Percentiles rank a stretch among this genome's conserved stretches.
Conservation (phyloP, 2,888 invertebrate genomes). For the Amphimallon solstitiale region DNA sequence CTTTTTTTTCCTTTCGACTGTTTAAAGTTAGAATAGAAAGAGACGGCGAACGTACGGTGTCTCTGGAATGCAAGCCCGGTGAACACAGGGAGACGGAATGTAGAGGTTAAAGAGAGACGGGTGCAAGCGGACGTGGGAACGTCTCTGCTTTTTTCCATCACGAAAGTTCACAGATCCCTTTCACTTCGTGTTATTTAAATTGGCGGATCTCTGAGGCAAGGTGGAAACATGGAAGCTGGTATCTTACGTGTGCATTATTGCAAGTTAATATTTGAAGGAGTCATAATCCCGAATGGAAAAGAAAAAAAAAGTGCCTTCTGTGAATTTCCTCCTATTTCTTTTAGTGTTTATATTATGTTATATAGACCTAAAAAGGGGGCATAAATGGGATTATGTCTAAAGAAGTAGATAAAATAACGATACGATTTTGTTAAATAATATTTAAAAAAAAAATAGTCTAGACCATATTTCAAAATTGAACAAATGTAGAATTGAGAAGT, state of each 20-base stretch:
- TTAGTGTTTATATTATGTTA: too few species aligned
- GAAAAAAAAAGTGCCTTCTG: too few species aligned
- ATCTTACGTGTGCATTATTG: constrained; percentile 27
- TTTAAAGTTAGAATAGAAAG: constrained; percentile 11
- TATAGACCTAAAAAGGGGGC: too few species aligned
- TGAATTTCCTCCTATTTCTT: too few species aligned
- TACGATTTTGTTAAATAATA: too few species aligned
- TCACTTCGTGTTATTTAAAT: constrained; percentile 41
- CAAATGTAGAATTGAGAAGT: too few species aligned
- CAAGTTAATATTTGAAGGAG: background rate
- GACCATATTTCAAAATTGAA: too few species aligned
- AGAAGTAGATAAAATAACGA: too few species aligned
- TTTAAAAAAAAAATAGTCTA: too few species aligned
- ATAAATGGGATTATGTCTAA: too few species aligned
- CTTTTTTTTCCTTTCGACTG: constrained; percentile 16
- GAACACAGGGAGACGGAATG: constrained; percentile 19
- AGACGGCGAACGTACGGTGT: constrained; percentile 20
- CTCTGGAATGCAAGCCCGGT: constrained; percentile 21
- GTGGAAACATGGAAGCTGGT: constrained; percentile 28
- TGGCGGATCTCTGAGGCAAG: constrained; percentile 35
- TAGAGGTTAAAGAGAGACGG: constrained; percentile 1
- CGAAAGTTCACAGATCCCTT: constrained; percentile 40
- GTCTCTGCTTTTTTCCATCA: constrained; percentile 32
- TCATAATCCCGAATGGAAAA: too few species aligned
- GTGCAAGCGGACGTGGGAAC: constrained; percentile 35